Conservation (phyloP, 1,140 invertebrate species). For the Drosophila sulfurigaster region DNA sequence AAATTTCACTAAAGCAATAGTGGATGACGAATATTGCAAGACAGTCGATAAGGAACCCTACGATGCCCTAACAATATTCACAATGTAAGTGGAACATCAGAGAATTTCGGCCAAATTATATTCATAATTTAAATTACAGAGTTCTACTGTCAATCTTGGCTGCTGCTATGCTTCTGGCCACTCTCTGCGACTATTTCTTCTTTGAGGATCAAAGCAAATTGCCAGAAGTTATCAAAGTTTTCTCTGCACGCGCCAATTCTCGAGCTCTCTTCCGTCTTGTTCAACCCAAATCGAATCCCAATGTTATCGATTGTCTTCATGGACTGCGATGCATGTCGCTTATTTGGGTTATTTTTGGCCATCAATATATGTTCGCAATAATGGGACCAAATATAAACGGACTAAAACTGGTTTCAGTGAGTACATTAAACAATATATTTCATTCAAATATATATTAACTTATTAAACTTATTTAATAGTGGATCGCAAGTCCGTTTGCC, state of each 20-base stretch:
- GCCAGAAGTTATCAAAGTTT: slow-evolving; percentile 41
- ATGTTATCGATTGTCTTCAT: slow-evolving; percentile 85
- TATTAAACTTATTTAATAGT: slow-evolving; percentile 24
- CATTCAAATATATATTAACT: neutral
- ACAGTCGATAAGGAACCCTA: slow-evolving; percentile 31
- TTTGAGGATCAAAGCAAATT: slow-evolving; percentile 56
- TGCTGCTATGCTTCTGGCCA: slow-evolving; percentile 25
- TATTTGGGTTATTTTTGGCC: slow-evolving; percentile 88
- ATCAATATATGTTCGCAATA: slow-evolving; percentile 82
- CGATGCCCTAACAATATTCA: slow-evolving; percentile 54
- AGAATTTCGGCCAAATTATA: neutral
- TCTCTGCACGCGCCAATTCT: slow-evolving; percentile 60
- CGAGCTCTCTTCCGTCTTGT: slow-evolving; percentile 42
- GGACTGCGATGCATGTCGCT: slow-evolving; percentile 87
- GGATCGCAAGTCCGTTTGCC: slow-evolving; percentile 85
- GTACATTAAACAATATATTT: neutral
- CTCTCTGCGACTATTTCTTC: slow-evolving; percentile 59
- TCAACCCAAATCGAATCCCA: slow-evolving; percentile 50
- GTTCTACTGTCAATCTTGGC: slow-evolving; percentile 45
- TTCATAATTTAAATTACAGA: slow-evolving; percentile 13
- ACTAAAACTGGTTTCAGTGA: neutral
- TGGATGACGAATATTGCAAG: slow-evolving; percentile 35
- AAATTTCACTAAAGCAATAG: slow-evolving; percentile 14
- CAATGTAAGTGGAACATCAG: slow-evolving; percentile 46
- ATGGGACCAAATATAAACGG: slow-evolving; percentile 70